Base-by-base conservation (phyloP, 1,140 invertebrate genomes). In the Pteromalus puparum region DNA sequence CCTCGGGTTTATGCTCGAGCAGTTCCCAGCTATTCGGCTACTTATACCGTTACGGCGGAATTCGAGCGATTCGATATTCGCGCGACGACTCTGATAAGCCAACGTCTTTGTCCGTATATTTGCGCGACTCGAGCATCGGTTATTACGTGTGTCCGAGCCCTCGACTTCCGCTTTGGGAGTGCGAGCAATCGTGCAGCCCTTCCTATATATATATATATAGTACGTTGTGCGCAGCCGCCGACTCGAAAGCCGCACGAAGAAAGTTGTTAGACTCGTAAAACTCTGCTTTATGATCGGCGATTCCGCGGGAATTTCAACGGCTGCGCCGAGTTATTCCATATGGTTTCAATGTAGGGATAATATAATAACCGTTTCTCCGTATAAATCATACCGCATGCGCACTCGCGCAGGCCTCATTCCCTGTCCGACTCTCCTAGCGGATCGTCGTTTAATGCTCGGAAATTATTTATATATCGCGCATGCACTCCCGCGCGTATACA, bases 221-320 rank as follows among this genome's bases (percentile, higher is more conserved):
- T n/a, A n/a, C n/a, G n/a, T n/a, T n/a, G 30, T 0, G 30, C 3
- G 30, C 4, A 34, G 1, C 67, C 10, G 67, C 67, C n/a, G 24
- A 5, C 10, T 26, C 24, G 67, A n/a, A n/a, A n/a, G 67, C 67
- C 67, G 24, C 67, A 30, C 26, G 67, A 70, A 70, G 67, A 74
- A 74, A 74, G 28, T 74, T 30, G 72, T 74, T 34, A 74, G 0
- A 74, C 72, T 74, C 72, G 72, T 74, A 74, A 74, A 74, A 74
- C 72, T 42, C 2, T 4, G 72, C 72, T 74, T 74, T 74, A 74
- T 74, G 72, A 74, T 74, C 72, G 21, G 28, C 67, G 67, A 70
- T 70, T 70, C 72, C 28, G 72, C 72, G 34, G 34, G 72, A 30
- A 76, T 77, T 77, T 77, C 65, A 77, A 77, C 75, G 75, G 46